These are phyloP conservation scores for Nemurella pictetii DNA, from an alignment of 2,888 invertebrate species.

Conservation along the genomic window DNA sequence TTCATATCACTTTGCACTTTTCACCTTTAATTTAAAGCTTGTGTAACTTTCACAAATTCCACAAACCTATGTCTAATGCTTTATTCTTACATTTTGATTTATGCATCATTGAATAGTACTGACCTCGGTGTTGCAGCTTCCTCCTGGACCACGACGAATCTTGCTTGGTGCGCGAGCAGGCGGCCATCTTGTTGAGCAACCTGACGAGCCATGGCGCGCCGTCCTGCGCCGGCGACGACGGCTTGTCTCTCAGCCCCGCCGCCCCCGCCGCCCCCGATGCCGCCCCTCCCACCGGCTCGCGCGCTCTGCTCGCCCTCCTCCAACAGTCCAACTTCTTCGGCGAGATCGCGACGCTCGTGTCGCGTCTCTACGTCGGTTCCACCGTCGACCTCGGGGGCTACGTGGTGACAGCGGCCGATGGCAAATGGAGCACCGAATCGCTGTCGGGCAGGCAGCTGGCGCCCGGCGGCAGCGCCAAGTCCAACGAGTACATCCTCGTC, in stretches of 20 bases:
- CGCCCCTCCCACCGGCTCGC: slow-evolving; percentile 5
- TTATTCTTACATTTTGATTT: no score
- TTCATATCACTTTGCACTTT: no score
- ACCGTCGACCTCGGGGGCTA: slow-evolving; percentile 28
- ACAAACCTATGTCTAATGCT: slow-evolving; percentile 18
- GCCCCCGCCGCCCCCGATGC: not conserved
- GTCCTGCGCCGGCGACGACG: slow-evolving; percentile 6
- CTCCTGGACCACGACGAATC: slow-evolving; percentile 57
- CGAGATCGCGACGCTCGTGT: slow-evolving; percentile 31
- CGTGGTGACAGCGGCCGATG: not conserved
- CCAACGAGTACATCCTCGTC: slow-evolving; percentile 27
- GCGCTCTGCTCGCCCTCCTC: slow-evolving; percentile 30
- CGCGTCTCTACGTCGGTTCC: slow-evolving; percentile 30
- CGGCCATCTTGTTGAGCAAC: slow-evolving; percentile 57
- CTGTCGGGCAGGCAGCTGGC: slow-evolving; percentile 16
- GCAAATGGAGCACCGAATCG: slow-evolving; percentile 31
- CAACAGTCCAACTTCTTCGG: slow-evolving; percentile 34
- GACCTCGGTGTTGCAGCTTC: slow-evolving; percentile 46
- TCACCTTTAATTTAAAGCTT: not conserved
- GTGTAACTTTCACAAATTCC: not conserved
- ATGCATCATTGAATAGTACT: no score
- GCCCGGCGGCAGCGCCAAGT: slow-evolving; percentile 14
- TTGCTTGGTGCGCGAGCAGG: slow-evolving; percentile 59
- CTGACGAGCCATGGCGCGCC: slow-evolving; percentile 45
- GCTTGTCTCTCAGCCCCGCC: slow-evolving; percentile 4